Base-by-base conservation (phyloP, 2,797 vertebrate species). In the Peromyscus nudipes region DNA sequence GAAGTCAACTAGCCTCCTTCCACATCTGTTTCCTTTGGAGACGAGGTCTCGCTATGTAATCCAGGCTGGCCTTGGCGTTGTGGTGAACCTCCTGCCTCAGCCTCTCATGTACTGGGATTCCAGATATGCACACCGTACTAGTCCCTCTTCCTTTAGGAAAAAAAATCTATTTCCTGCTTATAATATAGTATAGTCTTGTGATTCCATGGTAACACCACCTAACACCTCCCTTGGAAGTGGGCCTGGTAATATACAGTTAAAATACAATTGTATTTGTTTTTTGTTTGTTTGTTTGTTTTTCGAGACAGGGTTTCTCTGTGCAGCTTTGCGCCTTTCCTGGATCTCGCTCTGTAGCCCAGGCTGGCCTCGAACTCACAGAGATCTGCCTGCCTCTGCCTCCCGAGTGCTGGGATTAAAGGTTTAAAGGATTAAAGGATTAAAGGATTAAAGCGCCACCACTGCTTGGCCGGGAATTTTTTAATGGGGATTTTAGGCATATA, bases 201-300 rank as follows among this genome's bases (percentile, higher is more conserved):
- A 11, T 67, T 96, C 80, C 71, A 49, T 19, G 25, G 85, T 49
- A 60, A 29, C 16, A 62, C 17, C 64, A 76, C 29, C 29, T 95
- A 31, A 91, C 77, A 83, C 37, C 31, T 31, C 79, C 64, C 90
- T 86, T 87, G 55, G 76, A 95, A 91, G 60, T 16, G 29, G 55
- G 40, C 40, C 69, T 65, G n/a, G 73, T 52, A 90, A 67, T 62
- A 89, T 17, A 57, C 5, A 85, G 40, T 31, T 34, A 65, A 81
- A 67, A 69, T 92, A 37, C 4, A n/a, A 75, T 4, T 92, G 65
- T 52, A n/a, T n/a, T n/a, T n/a, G n/a, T n/a, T n/a, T n/a, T n/a
- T n/a, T n/a, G n/a, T n/a, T n/a, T n/a, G n/a, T n/a, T n/a, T n/a
- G n/a, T n/a, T n/a, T n/a, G n/a, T n/a, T n/a, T n/a, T n/a, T n/a